Base-by-base conservation (phyloP, 2,888 invertebrate species). In the Icerya purchasi region DNA sequence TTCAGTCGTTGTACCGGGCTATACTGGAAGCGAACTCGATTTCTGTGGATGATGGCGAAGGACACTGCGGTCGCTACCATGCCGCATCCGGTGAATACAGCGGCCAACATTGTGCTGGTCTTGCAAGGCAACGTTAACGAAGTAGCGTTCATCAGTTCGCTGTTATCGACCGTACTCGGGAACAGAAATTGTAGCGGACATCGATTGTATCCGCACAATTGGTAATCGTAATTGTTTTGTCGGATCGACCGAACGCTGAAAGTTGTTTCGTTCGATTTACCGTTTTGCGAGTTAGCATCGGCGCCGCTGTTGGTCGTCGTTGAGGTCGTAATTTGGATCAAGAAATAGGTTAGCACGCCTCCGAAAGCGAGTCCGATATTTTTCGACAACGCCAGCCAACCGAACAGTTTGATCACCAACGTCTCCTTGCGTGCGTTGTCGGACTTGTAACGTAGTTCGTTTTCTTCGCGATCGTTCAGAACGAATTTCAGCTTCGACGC, bases 181-280 rank as follows among this genome's bases (percentile, higher is more conserved):
- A 63, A 54, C 58, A 63, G 21, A n/a, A n/a, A n/a, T n/a, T n/a
- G n/a, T 22, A 71, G 68, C 0, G 79, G 78, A 62, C 79, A 79
- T 62, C 78, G 75, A 58, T 74, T 74, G 2, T 77, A 74, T 1
- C 79, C 79, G 64, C 79, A 80, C n/a, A 78, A 71, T 53, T 78
- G 68, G 52, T 76, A 75, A 1, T 76, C 77, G 14, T 36, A 36
- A 36, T 36, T 36, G 14, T 36, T 36, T 8, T 36, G 5, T 8
- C 5, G 8, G 36, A 36, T 36, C 5, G 14, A 8, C n/a, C n/a
- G n/a, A 14, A 36, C 14, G 14, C 14, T 36, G 14, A 8, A 5
- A 36, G 5, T 36, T 8, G 5, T 36, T 8, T 36, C 14, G 14
- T 36, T 36, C 5, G 5, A 5, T 8, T 36, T 36, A 36, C 14